A percentile compares a stretch with the other conserved stretches of the same genome.
Conservation (phyloP, 2,797 vertebrate genomes). For the Kryptolebias ocellatus region DNA sequence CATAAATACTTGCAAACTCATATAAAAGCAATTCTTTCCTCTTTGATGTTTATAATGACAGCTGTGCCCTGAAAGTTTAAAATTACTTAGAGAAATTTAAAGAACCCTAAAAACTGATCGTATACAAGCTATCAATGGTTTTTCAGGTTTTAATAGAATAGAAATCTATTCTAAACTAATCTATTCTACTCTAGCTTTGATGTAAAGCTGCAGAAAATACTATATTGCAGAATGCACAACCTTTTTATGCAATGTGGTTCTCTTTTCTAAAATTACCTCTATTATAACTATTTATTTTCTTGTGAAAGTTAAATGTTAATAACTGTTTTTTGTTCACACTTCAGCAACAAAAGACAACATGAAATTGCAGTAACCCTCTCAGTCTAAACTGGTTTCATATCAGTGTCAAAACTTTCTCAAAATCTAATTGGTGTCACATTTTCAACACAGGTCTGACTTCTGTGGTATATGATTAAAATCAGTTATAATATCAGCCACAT, state of each 20-base stretch:
- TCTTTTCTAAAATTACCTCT: not conserved
- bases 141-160: not conserved
- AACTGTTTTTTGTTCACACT: not conserved
- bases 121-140: not conserved
- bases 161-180: too few relatives aligned
- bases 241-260: not conserved
- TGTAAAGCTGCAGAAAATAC: not conserved
- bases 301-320: not conserved
- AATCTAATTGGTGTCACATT: not conserved
- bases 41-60: constrained; percentile 21
- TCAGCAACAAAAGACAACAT: not conserved
- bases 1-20: constrained; percentile 19
- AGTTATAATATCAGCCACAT: too few relatives aligned
- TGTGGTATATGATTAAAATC: too few relatives aligned
- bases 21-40: constrained; percentile 1
- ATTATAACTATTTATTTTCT: not conserved
- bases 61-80: constrained; percentile 3
- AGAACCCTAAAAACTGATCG: too few relatives aligned
- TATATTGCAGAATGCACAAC: not conserved
- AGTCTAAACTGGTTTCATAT: not conserved
- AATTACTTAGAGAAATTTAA: not conserved
- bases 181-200: not conserved
- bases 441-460: too few relatives aligned
- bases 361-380: not conserved
- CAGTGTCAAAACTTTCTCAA: not conserved